phyloP scores from a whole-genome alignment of 2,113 vertebrate species.

The Tupaia chinensis region DNA sequence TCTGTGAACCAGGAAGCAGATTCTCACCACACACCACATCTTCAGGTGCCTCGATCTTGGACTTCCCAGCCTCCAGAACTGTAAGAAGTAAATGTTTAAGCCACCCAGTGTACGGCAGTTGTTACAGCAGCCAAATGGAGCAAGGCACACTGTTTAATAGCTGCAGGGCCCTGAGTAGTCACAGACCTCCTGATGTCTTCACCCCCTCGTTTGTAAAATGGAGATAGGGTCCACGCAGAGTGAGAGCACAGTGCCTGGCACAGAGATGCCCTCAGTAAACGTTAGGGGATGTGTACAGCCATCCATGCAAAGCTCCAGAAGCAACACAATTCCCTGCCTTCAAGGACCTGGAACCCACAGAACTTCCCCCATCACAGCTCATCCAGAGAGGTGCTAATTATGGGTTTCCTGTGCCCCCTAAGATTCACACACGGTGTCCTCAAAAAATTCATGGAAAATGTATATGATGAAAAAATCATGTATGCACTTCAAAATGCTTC shows the following conservation, averaged over 20 bases:
- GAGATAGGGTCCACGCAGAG: too few species aligned
- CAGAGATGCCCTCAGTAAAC: fast-evolving
- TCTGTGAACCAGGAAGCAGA: not conserved
- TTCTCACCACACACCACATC: not conserved
- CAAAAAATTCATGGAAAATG: too few species aligned
- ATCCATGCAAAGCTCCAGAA: not conserved
- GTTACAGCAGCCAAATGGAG: not conserved
- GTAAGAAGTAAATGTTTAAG: not conserved
- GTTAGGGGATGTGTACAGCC: fast-evolving
- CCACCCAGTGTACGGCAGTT: too few species aligned
- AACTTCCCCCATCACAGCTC: fast-evolving
- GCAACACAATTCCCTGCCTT: not conserved
- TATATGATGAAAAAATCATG: too few species aligned
- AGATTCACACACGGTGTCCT: too few species aligned
- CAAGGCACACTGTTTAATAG: not conserved
- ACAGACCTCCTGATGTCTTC: fast-evolving
- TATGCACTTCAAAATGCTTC: too few species aligned
- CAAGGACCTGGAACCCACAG: fast-evolving
- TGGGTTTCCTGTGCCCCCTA: not conserved
- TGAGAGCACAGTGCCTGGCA: not conserved
- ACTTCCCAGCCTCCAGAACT: not conserved
- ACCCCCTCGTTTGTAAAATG: not conserved
- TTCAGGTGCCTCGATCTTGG: not conserved
- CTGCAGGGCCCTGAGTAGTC: not conserved
- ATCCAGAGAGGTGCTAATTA: not conserved